phyloP scores from a whole-genome alignment of 2,113 vertebrate species.

The Natator depressus region DNA sequence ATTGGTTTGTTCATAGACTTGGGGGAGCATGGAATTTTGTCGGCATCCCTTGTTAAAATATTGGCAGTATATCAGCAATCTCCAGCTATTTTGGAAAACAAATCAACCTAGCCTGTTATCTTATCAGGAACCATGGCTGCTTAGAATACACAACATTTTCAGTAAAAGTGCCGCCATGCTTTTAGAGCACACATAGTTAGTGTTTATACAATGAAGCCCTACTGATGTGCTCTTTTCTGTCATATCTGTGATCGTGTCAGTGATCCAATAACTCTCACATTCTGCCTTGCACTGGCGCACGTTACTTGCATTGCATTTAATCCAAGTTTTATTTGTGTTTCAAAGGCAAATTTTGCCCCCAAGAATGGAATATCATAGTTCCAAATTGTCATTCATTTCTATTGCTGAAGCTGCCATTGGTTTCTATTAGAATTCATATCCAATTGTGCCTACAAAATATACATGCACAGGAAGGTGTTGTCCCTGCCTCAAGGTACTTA shows the following conservation, averaged over 20 bases:
- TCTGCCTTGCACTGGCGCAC: not conserved
- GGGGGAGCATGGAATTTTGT: slow-evolving; percentile 50
- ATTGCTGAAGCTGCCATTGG: not conserved
- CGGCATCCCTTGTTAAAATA: slow-evolving; percentile 46
- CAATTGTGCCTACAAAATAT: not conserved
- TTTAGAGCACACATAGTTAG: not conserved
- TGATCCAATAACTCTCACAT: not conserved
- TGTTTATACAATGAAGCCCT: not conserved
- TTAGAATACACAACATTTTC: slow-evolving; percentile 6
- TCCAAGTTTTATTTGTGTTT: not conserved
- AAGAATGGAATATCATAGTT: not conserved
- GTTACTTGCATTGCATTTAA: not conserved
- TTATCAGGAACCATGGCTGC: not conserved
- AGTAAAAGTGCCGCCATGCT: not conserved
- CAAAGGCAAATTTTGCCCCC: not conserved
- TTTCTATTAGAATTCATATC: not conserved
- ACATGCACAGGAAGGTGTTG: not conserved
- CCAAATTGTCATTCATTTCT: fast-evolving
- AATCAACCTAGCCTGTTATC: slow-evolving; percentile 8
- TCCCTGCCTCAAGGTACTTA: not conserved
- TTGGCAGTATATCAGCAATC: slow-evolving; percentile 58
- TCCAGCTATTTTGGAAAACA: slow-evolving; percentile 57
- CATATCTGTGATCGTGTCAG: not conserved
- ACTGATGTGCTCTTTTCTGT: fast-evolving
- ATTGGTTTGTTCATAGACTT: slow-evolving; percentile 12